Conservation (phyloP, 2,888 invertebrate species). For the Thyatira batis region DNA sequence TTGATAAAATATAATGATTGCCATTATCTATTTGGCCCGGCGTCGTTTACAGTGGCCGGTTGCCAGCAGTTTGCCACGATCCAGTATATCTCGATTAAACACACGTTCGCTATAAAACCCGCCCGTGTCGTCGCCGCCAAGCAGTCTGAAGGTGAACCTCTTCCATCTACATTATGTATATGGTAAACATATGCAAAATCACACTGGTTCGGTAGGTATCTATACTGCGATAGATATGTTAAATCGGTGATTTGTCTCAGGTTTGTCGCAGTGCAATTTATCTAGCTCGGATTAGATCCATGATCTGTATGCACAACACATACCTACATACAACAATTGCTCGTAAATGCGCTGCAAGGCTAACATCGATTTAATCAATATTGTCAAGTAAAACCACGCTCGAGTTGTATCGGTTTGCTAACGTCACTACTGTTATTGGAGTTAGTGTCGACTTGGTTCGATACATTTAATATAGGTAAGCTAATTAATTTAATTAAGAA, state of each 20-base stretch:
- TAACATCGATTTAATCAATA: constrained; percentile 43
- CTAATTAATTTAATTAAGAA: constrained; percentile 24
- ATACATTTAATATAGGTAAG: constrained; percentile 33
- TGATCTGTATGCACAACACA: constrained; percentile 22
- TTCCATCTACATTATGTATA: constrained; percentile 42
- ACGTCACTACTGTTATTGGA: constrained; percentile 33
- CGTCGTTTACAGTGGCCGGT: constrained; percentile 41
- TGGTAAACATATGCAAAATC: constrained; percentile 46
- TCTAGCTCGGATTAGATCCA: constrained; percentile 14
- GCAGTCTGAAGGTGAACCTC: constrained; percentile 68
- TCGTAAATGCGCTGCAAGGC: constrained; percentile 27
- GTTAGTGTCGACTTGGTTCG: constrained; percentile 47
- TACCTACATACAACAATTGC: constrained; percentile 33
- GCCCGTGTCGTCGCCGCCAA: constrained; percentile 49
- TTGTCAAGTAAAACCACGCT: constrained; percentile 29
- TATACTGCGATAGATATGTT: not conserved
- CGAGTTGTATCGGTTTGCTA: constrained; percentile 25
- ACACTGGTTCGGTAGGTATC: constrained; percentile 21
- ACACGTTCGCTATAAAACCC: constrained; percentile 40
- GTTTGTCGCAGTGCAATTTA: not conserved
- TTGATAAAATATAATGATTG: constrained; percentile 48
- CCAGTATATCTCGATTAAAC: constrained; percentile 45
- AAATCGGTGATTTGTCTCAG: not conserved
- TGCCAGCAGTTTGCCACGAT: constrained; percentile 43
- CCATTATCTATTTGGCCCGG: constrained; percentile 37